Percentiles rank a stretch among this genome's conserved stretches.
These are phyloP conservation scores for Microhierax caerulescens DNA, from an alignment of 2,797 vertebrate genomes.

Conservation along the genomic window DNA sequence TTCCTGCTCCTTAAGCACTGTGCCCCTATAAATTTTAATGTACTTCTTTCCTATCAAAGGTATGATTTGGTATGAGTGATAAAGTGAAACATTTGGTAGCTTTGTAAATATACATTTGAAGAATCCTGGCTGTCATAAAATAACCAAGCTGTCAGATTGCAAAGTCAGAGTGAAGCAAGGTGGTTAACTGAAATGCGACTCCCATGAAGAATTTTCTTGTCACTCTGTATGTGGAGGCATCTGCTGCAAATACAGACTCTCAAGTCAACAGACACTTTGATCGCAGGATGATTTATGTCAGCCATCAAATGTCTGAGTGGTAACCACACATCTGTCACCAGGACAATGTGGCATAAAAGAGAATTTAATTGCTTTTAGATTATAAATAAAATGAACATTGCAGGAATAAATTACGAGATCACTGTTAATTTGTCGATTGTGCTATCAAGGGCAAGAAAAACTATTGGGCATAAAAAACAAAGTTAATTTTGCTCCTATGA, in stretches of 20 bases:
- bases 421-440: constrained; percentile 66
- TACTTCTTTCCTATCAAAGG: constrained; percentile 23
- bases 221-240: constrained; percentile 77
- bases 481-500: constrained; percentile 52
- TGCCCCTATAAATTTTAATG: constrained; percentile 31
- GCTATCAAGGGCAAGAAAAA: constrained; percentile 74
- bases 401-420: constrained; percentile 71
- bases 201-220: constrained; percentile 79
- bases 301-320: constrained; percentile 77
- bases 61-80: constrained; percentile 45
- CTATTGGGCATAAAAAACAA: not conserved
- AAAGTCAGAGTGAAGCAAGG: constrained; percentile 58
- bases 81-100: constrained; percentile 40
- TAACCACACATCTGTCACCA: constrained; percentile 78
- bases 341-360: constrained; percentile 72
- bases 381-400: constrained; percentile 76
- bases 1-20: not conserved
- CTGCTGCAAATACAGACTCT: constrained; percentile 76
- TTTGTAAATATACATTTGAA: constrained; percentile 67
- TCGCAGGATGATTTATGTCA: constrained; percentile 83
- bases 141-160: constrained; percentile 69
- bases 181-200: constrained; percentile 75
- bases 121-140: constrained; percentile 69
- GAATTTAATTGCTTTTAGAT: constrained; percentile 78
- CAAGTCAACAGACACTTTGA: constrained; percentile 79